Base-by-base conservation (phyloP, 2,888 invertebrate species). In the Diabrotica balteata region DNA sequence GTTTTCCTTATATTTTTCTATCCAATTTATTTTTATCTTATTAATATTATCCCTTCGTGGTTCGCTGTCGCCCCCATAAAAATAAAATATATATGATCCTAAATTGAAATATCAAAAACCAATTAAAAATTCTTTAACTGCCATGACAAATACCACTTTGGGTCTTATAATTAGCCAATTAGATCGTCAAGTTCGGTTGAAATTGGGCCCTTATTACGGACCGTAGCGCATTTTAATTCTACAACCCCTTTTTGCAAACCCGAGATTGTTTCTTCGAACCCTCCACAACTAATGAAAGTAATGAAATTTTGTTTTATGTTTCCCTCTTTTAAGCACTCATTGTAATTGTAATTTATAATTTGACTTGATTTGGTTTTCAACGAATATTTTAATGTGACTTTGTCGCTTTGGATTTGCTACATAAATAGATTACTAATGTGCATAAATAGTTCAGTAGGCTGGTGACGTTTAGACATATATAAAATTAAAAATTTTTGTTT, bases 61-160 rank as follows among this genome's bases (percentile, higher is more conserved):
- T 32, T 32, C 32, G 5, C 2, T 17, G 32, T 32, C 32, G 32
- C 4, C 32, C 32, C 32, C 32, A 32, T 32, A 32, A 32, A 32
- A 32, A 32, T 32, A 32, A 32, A 32, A 32, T 4, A 32, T 32
- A 32, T 32, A 32, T 32, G 32, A 32, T 32, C 32, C 32, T 32
- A 53, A 55, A 44, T 55, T 43, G 11, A 55, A 55, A 11, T 55
- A 42, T 44, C 44, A 44, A 55, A 55, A 55, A 11, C 11, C 4
- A 55, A 55, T 55, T 55, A 55, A 55, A 55, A 55, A 55, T 55
- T 10, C 43, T 44, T 60, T 42, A 17, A 60, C 51, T 50, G 60
- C 51, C 32, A 51, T 60, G 8, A 42, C 51, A 51, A 50, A 60
- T 49, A 44, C 60, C 54, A 22, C 8, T 54, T 54, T 54, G 6